Evolutionary conservation across 2,888 invertebrate species (phyloP).

Genomic region (Nemotelus pantherinus): DNA sequence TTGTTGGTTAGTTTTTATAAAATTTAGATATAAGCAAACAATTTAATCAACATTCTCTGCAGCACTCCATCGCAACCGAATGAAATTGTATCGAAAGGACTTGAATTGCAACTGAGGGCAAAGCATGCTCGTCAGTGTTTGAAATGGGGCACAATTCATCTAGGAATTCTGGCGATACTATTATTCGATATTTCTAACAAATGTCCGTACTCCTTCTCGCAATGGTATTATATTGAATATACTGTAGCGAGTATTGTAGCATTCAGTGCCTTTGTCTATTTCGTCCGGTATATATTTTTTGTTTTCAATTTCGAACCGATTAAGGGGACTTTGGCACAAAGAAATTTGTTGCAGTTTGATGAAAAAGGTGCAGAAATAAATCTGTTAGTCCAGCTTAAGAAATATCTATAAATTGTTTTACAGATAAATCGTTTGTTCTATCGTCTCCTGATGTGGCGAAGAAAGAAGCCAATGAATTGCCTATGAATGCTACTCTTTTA

Average conservation of each 20-base stretch:
- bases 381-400: not conserved
- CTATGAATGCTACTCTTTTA: slow-evolving; percentile 57
- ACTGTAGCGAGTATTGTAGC: slow-evolving; percentile 63
- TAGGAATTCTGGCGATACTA: slow-evolving; percentile 56
- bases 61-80: slow-evolving; percentile 20
- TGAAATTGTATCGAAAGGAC: slow-evolving; percentile 55
- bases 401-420: slow-evolving; percentile 1
- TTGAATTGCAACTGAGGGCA: slow-evolving; percentile 57
- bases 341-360: slow-evolving; percentile 67
- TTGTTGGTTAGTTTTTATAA: slow-evolving; percentile 6
- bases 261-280: slow-evolving; percentile 67
- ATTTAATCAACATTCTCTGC: not conserved
- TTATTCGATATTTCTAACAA: slow-evolving; percentile 59
- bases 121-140: slow-evolving; percentile 57
- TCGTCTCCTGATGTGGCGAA: slow-evolving; percentile 42
- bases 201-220: slow-evolving; percentile 56
- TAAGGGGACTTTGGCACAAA: slow-evolving; percentile 66
- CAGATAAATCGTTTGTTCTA: slow-evolving; percentile 59
- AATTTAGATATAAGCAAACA: not conserved
- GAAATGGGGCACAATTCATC: slow-evolving; percentile 61
- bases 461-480: slow-evolving; percentile 45
- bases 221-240: slow-evolving; percentile 66
- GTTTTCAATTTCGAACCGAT: slow-evolving; percentile 64
- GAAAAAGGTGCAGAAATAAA: slow-evolving; percentile 56
- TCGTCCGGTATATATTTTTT: slow-evolving; percentile 65